Base-by-base conservation (phyloP, 2,113 vertebrate species). In the Engraulis encrasicolus region DNA sequence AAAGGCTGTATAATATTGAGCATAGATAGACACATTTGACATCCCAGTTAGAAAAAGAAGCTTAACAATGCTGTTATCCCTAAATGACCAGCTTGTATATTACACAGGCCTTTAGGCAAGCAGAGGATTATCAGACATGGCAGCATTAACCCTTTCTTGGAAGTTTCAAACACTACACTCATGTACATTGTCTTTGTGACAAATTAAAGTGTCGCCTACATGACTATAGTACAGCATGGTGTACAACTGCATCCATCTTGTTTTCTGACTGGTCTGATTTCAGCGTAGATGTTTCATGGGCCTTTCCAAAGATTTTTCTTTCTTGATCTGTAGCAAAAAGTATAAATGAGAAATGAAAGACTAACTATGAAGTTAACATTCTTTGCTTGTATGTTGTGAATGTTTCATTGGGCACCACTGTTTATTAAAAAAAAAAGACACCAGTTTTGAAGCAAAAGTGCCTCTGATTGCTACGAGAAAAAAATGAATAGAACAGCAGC, bases 401-500 rank as follows among this genome's bases (percentile, higher is more conserved):
- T 74, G 66, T 74, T 74, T 74, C 27, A 19, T 74, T n/a, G 54
- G 12, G 31, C 66, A 34, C 66, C 66, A 74, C 58, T 66, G 66
- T 74, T 74, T 74, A 66, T 74, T 34, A 74, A 54, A 54, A 52
- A 66, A 66, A 66, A 66, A 27, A 45, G 40, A 45, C 40, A 74
- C 66, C 66, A 34, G 66, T 74, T 74, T 31, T 74, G 66, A 27
- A 71, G 31, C 48, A 74, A 27, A 66, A 49, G 81, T 82, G 19
- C 74, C 52, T 85, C 40, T 18, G 20, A 66, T 78, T 74, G 80
- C 84, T 78, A 50, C 52, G 79, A 23, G 79, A n/a, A n/a, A n/a
- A n/a, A n/a, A n/a, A 82, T 79, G 31, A 45, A 50, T 71, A 80
- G 52, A 36, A 74, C 66, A 74, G 66, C 66, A 74, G 66, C 66